Conservation (phyloP, 35 echinoderm and acorn worm species). For the Acanthaster planci region DNA sequence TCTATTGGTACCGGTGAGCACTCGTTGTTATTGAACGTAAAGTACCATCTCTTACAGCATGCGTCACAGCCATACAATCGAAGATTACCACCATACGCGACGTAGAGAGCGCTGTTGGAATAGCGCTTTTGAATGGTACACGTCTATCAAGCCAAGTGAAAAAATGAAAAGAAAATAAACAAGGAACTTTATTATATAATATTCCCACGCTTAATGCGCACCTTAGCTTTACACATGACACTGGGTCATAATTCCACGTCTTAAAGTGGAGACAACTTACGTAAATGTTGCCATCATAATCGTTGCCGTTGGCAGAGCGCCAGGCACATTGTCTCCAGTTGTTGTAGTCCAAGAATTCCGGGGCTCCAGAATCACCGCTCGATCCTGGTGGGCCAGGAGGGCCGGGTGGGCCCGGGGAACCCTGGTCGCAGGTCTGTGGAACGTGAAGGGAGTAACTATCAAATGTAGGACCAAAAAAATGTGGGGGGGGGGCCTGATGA, state of each 20-base stretch:
- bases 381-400: slow-evolving; percentile 54
- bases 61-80: slow-evolving; percentile 54
- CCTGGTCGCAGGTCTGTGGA: slow-evolving; percentile 37
- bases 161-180: background rate
- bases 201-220: too few species aligned
- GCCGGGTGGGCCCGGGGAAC: slow-evolving; percentile 42
- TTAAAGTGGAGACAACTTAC: too few species aligned
- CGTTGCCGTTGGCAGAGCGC: slow-evolving; percentile 52
- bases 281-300: slow-evolving; percentile 65
- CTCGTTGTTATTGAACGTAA: slow-evolving; percentile 70
- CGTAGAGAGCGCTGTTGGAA: slow-evolving; percentile 55
- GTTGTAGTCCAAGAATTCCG: slow-evolving; percentile 64
- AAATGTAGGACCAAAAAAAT: background rate
- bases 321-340: slow-evolving; percentile 88
- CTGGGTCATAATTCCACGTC: too few species aligned
- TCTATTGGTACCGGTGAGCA: slow-evolving; percentile 72
- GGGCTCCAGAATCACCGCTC: slow-evolving; percentile 42
- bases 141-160: slow-evolving; percentile 11
- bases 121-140: slow-evolving; percentile 58
- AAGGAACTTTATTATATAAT: background rate
- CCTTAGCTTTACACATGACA: too few species aligned
- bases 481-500: background rate
- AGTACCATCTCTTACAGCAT: slow-evolving; percentile 78
- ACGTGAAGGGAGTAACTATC: background rate
- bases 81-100: slow-evolving; percentile 66